A percentile compares a stretch with the other conserved stretches of the same genome.
Evolutionary conservation across 2,888 invertebrate species (phyloP).

Genomic region (Deroplatys truncata): DNA sequence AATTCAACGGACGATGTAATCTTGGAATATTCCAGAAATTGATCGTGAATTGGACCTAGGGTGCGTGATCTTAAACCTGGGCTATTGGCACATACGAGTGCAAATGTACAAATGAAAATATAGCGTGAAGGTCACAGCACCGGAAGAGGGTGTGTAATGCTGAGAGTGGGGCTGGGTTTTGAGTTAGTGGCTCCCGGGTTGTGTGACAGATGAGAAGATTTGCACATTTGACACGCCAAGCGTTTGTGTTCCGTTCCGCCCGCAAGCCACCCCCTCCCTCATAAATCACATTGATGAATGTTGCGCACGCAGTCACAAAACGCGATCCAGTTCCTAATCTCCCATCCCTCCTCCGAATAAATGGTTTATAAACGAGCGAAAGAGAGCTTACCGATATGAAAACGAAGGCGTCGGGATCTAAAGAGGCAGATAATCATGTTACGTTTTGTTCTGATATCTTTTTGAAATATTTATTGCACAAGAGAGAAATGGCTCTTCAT

Average conservation of each 20-base stretch:
- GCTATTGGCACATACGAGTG: not conserved
- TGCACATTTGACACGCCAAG: slow-evolving; percentile 25
- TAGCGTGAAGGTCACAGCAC: not conserved
- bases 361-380: not conserved
- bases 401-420: not conserved
- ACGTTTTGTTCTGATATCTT: not conserved
- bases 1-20: too few relatives aligned
- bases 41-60: too few relatives aligned
- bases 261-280: not conserved
- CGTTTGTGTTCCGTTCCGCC: slow-evolving; percentile 22
- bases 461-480: not conserved
- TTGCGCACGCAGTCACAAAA: slow-evolving; percentile 14
- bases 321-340: slow-evolving; percentile 2
- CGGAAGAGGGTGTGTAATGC: not conserved
- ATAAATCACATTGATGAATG: slow-evolving; percentile 29
- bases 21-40: too few relatives aligned
- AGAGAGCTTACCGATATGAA: not conserved
- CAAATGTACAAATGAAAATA: not conserved
- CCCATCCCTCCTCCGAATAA: not conserved
- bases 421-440: not conserved
- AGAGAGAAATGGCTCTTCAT: not conserved
- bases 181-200: not conserved
- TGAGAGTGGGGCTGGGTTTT: not conserved
- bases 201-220: slow-evolving; percentile 27
- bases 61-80: too few relatives aligned